phyloP scores from a whole-genome alignment of 1,140 invertebrate species.

The Heliothis virescens region DNA sequence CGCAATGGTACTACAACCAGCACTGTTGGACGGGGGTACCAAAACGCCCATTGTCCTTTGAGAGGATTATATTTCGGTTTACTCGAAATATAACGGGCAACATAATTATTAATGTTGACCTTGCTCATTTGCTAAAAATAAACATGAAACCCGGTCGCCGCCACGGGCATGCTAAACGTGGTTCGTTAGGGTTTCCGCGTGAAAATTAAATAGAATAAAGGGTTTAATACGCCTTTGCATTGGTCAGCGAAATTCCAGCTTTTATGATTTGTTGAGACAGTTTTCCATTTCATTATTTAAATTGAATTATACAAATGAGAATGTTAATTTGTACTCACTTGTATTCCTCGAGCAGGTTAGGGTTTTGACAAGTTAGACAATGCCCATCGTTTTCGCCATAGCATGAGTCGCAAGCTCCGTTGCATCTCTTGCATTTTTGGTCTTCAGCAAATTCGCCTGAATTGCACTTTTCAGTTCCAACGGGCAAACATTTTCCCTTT shows the following conservation, averaged over 20 bases:
- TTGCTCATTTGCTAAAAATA: conserved; percentile 42
- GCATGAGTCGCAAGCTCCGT: conserved; percentile 91
- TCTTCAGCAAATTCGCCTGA: conserved; percentile 82
- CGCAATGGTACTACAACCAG: no score
- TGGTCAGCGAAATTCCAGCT: not conserved
- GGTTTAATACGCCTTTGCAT: not conserved
- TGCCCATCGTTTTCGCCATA: conserved; percentile 89
- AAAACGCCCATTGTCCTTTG: no score
- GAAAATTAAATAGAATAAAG: conserved; percentile 44
- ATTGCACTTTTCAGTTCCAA: conserved; percentile 89
- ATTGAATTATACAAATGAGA: not conserved
- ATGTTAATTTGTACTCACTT: conserved; percentile 65
- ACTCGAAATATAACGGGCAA: not conserved
- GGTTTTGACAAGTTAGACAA: conserved; percentile 90
- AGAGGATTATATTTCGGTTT: not conserved
- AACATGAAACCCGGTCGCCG: conserved; percentile 8
- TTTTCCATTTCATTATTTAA: not conserved
- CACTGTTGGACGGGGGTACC: no score
- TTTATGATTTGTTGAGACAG: not conserved
- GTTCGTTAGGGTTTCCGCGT: conserved; percentile 39
- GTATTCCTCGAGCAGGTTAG: conserved; percentile 89
- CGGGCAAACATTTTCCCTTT: conserved; percentile 90
- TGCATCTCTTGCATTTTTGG: conserved; percentile 89
- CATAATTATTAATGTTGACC: conserved; percentile 28
- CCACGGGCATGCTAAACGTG: conserved; percentile 20